Conservation (phyloP, 2,113 vertebrate species). For the Nothobranchius kuhntae region DNA sequence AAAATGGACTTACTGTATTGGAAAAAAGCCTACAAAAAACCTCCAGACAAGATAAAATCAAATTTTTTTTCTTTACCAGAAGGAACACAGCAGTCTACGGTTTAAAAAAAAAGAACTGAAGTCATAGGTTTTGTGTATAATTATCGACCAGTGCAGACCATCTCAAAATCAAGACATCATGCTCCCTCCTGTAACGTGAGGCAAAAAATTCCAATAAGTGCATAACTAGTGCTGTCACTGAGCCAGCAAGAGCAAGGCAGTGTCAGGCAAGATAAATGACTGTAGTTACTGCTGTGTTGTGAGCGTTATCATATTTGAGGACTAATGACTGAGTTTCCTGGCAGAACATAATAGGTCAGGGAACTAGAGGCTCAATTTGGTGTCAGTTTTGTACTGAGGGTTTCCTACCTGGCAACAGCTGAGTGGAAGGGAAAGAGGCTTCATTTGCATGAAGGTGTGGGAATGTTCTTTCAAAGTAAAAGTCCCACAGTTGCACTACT, state of each 20-base stretch:
- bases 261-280: slow-evolving; percentile 51
- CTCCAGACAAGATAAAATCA: slow-evolving; percentile 35
- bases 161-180: slow-evolving; percentile 52
- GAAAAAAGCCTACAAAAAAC: slow-evolving; percentile 27
- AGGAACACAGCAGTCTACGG: slow-evolving; percentile 30
- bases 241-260: slow-evolving; percentile 25
- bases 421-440: slow-evolving; percentile 26
- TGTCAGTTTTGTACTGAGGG: slow-evolving; percentile 19
- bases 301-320: slow-evolving; percentile 51
- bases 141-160: slow-evolving; percentile 37
- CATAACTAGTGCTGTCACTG: slow-evolving; percentile 21
- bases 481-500: slow-evolving; percentile 8
- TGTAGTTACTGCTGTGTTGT: slow-evolving; percentile 56
- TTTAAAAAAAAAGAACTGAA: slow-evolving; percentile 47
- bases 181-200: slow-evolving; percentile 12
- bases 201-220: slow-evolving; percentile 22
- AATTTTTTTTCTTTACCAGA: slow-evolving; percentile 27
- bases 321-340: slow-evolving; percentile 49
- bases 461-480: background rate
- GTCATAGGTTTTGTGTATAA: slow-evolving; percentile 50
- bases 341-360: slow-evolving; percentile 36
- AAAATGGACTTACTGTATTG: slow-evolving; percentile 11
- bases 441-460: slow-evolving; percentile 16
- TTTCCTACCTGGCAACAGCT: slow-evolving; percentile 15
- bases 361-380: slow-evolving; percentile 38